These are phyloP conservation scores for Megaceryle torquata DNA, from an alignment of 2,113 vertebrate genomes.

Conservation along the genomic window DNA sequence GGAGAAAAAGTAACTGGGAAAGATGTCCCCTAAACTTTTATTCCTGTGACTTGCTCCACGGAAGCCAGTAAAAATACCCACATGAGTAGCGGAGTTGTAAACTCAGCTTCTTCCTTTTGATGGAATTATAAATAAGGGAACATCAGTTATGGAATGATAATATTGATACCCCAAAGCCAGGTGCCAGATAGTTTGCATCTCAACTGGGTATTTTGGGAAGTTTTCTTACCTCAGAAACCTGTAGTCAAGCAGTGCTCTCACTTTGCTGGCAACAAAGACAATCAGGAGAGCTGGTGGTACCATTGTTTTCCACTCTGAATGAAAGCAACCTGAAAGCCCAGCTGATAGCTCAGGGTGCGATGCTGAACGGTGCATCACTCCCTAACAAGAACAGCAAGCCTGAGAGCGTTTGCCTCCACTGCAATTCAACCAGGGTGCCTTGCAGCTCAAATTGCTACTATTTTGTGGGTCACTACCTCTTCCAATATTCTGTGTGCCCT, in stretches of 20 bases:
- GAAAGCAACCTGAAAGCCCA: neutral
- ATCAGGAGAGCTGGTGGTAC: neutral
- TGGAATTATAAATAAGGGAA: neutral
- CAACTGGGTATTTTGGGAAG: neutral
- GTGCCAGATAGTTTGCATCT: neutral
- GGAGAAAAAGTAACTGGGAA: neutral
- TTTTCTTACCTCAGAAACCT: neutral
- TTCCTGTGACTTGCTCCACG: neutral
- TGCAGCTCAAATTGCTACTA: constrained; percentile 65
- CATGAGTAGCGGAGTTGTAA: neutral
- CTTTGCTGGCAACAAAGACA: constrained; percentile 8
- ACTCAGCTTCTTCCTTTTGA: neutral
- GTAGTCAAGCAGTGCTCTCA: neutral
- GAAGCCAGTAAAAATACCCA: neutral
- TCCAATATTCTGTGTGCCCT: constrained; percentile 76
- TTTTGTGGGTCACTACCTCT: constrained; percentile 74
- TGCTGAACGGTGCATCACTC: neutral
- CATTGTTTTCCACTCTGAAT: neutral
- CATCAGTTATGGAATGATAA: neutral
- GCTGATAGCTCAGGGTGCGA: neutral
- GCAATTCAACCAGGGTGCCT: constrained; percentile 56
- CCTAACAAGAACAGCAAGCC: neutral
- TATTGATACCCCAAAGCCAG: neutral
- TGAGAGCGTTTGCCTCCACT: constrained; percentile 20
- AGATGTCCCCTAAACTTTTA: neutral